Conservation (phyloP, 1,140 invertebrate species). For the Tachypleus tridentatus region DNA sequence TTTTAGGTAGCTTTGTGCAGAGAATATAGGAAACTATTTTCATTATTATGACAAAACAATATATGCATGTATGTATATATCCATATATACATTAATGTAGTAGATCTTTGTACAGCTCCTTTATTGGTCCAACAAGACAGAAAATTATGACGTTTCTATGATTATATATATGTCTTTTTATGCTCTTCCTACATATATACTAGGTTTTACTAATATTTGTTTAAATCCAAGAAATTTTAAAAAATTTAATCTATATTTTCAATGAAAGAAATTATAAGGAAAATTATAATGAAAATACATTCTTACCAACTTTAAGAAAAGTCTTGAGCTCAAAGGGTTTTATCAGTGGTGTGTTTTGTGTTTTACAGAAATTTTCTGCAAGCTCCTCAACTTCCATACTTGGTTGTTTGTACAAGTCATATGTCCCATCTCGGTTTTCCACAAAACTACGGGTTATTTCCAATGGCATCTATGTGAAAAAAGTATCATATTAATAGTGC, state of each 20-base stretch:
- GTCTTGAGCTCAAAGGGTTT: constrained; percentile 54
- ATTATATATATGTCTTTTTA: no score
- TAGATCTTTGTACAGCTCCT: no score
- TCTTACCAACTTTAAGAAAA: constrained; percentile 55
- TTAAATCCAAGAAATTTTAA: no score
- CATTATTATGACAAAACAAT: no score
- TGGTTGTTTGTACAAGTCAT: constrained; percentile 44
- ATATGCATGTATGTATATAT: no score
- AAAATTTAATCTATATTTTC: constrained; percentile 20
- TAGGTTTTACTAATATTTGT: no score
- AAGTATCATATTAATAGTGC: constrained; percentile 11
- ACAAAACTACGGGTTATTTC: constrained; percentile 53
- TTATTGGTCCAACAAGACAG: no score
- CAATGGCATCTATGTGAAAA: constrained; percentile 42
- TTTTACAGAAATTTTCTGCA: constrained; percentile 26
- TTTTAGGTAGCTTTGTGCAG: no score
- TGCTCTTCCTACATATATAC: no score
- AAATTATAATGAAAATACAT: constrained; percentile 3
- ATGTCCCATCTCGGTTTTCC: constrained; percentile 52
- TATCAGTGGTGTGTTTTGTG: constrained; percentile 42
- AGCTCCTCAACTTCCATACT: constrained; percentile 42
- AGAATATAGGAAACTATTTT: no score
- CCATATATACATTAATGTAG: no score
- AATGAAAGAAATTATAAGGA: constrained; percentile 10
- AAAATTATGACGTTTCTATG: no score